Percentiles rank a stretch among this genome's conserved stretches.
These are phyloP conservation scores for Threskiornis aethiopicus DNA, from an alignment of 2,797 vertebrate genomes.

Conservation along the genomic window DNA sequence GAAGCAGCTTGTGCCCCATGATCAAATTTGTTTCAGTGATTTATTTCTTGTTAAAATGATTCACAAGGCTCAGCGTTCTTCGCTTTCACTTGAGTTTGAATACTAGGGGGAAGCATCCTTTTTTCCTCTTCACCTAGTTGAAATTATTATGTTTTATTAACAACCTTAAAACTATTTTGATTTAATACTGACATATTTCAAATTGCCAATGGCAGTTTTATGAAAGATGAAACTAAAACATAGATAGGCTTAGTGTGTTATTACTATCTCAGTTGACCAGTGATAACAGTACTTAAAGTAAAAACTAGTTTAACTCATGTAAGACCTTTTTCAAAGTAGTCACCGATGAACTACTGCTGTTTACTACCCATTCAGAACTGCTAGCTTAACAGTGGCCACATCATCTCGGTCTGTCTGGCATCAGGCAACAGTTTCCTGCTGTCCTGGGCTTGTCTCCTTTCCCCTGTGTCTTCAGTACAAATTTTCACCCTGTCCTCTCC, in stretches of 20 bases:
- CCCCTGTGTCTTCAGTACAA: not conserved
- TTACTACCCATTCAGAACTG: not conserved
- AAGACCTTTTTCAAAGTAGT: not conserved
- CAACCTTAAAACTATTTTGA: not conserved
- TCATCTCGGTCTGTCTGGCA: not conserved
- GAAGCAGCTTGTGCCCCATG: rapidly evolving
- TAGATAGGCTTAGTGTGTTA: not conserved
- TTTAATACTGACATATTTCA: not conserved
- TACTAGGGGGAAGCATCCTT: not conserved
- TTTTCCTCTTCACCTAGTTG: not conserved
- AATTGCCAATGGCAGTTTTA: not conserved
- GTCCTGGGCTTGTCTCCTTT: not conserved
- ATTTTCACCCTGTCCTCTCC: not conserved
- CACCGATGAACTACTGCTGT: not conserved
- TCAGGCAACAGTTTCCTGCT: not conserved
- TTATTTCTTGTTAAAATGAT: not conserved
- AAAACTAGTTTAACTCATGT: not conserved
- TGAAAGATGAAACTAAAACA: not conserved
- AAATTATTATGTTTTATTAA: not conserved
- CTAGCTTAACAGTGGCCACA: not conserved
- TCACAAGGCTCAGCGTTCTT: not conserved
- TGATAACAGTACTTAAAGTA: not conserved
- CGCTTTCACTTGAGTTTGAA: not conserved
- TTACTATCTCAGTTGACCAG: not conserved
- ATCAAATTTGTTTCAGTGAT: not conserved